Evolutionary conservation across 2,888 invertebrate species (phyloP).

Genomic region (Ophioninae sp.): DNA sequence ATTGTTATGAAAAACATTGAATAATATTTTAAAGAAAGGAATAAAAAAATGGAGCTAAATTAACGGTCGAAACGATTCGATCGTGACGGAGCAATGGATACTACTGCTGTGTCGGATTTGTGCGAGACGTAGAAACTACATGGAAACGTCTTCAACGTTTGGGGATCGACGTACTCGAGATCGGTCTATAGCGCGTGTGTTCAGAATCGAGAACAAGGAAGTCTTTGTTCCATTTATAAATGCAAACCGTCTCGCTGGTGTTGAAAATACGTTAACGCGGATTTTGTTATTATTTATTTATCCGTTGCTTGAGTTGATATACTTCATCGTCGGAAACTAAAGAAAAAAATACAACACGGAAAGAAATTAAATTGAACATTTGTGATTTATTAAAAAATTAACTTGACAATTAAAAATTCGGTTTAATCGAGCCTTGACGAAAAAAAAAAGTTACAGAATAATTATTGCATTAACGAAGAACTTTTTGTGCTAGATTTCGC

Average conservation of each 20-base stretch:
- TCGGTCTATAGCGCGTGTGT: constrained; percentile 1
- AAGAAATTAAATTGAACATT: no score
- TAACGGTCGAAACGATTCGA: constrained; percentile 6
- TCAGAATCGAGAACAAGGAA: constrained; percentile 70
- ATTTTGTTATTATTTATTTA: background rate
- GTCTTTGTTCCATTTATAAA: constrained; percentile 73
- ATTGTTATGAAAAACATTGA: background rate
- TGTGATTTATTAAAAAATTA: no score
- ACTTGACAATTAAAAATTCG: no score
- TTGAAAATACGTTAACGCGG: background rate
- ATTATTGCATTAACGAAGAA: no score
- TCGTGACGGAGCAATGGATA: constrained; percentile 28
- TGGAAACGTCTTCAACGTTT: constrained; percentile 14
- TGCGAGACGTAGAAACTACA: constrained; percentile 10
- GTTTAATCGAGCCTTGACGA: no score
- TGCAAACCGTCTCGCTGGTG: constrained; percentile 55
- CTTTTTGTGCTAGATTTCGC: no score
- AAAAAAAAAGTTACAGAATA: no score
- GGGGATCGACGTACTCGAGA: constrained; percentile 33
- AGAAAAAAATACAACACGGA: no score
- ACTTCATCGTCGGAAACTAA: no score
- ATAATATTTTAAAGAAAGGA: background rate
- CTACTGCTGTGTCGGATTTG: constrained; percentile 36
- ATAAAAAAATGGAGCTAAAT: background rate
- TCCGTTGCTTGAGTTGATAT: background rate